Evolutionary conservation across 1,140 invertebrate species (phyloP).

Genomic region (Drosophila arawakana): DNA sequence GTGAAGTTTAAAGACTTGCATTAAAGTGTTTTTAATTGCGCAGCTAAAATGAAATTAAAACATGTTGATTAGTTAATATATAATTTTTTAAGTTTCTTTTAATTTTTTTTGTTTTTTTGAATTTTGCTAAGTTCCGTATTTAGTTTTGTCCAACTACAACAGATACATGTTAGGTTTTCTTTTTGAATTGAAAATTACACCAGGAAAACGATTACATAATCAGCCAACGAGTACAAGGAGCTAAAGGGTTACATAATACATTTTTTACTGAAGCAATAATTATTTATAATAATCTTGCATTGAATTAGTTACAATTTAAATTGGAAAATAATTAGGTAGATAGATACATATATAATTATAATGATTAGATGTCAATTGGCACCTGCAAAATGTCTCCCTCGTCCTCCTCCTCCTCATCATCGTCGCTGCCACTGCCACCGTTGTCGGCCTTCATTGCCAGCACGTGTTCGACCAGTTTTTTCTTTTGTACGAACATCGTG

Average conservation of each 20-base stretch:
- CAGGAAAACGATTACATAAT: constrained; percentile 64
- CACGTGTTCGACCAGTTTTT: constrained; percentile 80
- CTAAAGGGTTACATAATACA: constrained; percentile 61
- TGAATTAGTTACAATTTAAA: constrained; percentile 31
- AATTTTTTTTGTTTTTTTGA: neutral
- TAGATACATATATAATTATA: neutral
- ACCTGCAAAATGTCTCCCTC: constrained; percentile 82
- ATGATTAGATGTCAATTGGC: constrained; percentile 46
- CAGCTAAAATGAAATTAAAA: constrained; percentile 67
- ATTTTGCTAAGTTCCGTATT: constrained; percentile 31
- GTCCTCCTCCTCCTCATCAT: constrained; percentile 79
- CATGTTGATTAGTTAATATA: constrained; percentile 51
- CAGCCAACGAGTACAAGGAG: constrained; percentile 61
- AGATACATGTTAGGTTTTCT: constrained; percentile 19
- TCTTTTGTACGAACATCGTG: constrained; percentile 80
- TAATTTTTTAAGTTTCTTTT: constrained; percentile 20
- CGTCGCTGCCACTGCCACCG: constrained; percentile 58
- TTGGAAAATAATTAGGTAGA: constrained; percentile 33
- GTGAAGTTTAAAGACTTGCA: constrained; percentile 51
- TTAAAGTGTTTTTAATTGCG: constrained; percentile 46
- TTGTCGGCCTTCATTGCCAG: constrained; percentile 67
- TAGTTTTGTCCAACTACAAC: constrained; percentile 38
- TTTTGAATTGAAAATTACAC: constrained; percentile 32
- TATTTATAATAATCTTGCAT: constrained; percentile 64
- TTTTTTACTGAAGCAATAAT: constrained; percentile 45